Percentiles rank a stretch among this genome's conserved stretches.
Evolutionary conservation across 2,888 invertebrate genomes (phyloP).

Genomic region (Callosobruchus maculatus): DNA sequence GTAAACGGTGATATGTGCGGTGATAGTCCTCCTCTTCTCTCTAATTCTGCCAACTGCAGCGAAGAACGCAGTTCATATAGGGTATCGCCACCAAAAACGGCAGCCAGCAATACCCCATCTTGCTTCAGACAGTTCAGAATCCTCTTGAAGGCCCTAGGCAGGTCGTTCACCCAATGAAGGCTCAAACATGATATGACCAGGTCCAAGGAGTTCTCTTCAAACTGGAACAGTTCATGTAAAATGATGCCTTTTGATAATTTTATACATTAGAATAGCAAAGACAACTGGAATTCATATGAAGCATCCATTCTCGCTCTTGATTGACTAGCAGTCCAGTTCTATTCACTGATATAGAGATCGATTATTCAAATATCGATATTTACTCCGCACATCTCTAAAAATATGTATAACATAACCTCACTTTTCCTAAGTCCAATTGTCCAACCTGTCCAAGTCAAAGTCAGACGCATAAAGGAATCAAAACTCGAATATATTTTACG

Average conservation of each 20-base stretch:
- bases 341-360: too few species aligned
- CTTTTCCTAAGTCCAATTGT: too few species aligned
- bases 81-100: conserved; percentile 94
- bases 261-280: too few species aligned
- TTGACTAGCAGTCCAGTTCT: too few species aligned
- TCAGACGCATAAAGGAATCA: not conserved
- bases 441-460: too few species aligned
- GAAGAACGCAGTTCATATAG: conserved; percentile 86
- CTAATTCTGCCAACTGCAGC: conserved; percentile 89
- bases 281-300: too few species aligned
- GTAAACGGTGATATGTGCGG: conserved; percentile 93
- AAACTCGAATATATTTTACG: not conserved
- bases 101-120: conserved; percentile 91
- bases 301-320: too few species aligned
- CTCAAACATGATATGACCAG: conserved; percentile 82
- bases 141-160: conserved; percentile 78
- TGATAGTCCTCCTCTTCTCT: conserved; percentile 83
- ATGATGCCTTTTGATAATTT: not conserved
- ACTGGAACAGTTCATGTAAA: conserved; percentile 47
- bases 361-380: too few species aligned
- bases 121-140: conserved; percentile 71
- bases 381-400: too few species aligned
- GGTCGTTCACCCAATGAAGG: conserved; percentile 96
- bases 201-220: conserved; percentile 77
- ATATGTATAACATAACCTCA: too few species aligned